Evolutionary conservation across 2,797 vertebrate genomes (phyloP).

Genomic region (Xenentodon cancila): DNA sequence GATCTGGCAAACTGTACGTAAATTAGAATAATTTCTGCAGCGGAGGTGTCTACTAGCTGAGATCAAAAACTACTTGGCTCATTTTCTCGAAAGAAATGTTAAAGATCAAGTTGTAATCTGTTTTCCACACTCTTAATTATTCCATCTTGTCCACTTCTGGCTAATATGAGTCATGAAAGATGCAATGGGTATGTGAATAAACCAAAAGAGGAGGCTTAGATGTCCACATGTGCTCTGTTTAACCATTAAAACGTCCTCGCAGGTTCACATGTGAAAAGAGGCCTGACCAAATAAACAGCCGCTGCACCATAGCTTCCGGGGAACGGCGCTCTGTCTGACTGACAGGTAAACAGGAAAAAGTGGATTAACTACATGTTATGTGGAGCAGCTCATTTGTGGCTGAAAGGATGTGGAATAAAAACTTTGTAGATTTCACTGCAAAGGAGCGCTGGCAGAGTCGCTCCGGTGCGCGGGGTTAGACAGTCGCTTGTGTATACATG

Average conservation of each 20-base stretch:
- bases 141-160: conserved; percentile 42
- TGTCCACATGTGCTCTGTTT: conserved; percentile 44
- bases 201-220: conserved; percentile 21
- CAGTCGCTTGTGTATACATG: conserved; percentile 50
- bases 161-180: conserved; percentile 44
- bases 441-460: conserved; percentile 65
- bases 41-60: conserved; percentile 21
- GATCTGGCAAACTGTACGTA: conserved; percentile 21
- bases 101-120: conserved; percentile 32
- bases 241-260: conserved; percentile 21
- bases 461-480: conserved; percentile 58
- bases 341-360: conserved; percentile 80
- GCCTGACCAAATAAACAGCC: conserved; percentile 61
- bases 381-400: conserved; percentile 44
- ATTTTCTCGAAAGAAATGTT: conserved; percentile 6
- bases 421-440: conserved; percentile 27
- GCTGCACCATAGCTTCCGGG: conserved; percentile 45
- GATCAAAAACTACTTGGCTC: conserved; percentile 46
- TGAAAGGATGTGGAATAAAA: conserved; percentile 18
- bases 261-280: conserved; percentile 50
- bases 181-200: conserved; percentile 18
- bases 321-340: conserved; percentile 54
- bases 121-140: conserved; percentile 43
- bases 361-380: conserved; percentile 65
- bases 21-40: conserved; percentile 32